Conservation (phyloP, 1,140 invertebrate species). For the Grapholita molesta region DNA sequence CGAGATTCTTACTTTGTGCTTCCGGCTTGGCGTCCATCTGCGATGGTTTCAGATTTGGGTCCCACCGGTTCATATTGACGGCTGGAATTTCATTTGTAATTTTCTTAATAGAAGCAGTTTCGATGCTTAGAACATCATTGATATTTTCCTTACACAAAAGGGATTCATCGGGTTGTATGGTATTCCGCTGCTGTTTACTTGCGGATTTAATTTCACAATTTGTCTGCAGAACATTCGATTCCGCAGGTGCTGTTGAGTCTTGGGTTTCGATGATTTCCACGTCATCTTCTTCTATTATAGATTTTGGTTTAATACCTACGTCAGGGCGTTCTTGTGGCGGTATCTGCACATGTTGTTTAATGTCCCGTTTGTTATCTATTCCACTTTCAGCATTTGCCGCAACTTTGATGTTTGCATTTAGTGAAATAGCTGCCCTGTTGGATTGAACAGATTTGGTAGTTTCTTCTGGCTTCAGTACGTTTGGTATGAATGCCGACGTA, state of each 20-base stretch:
- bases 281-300: background rate
- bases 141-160: background rate
- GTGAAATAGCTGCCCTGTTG: background rate
- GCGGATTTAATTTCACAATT: background rate
- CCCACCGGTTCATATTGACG: background rate
- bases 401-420: background rate
- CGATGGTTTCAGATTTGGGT: background rate
- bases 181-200: background rate
- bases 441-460: background rate
- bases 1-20: background rate
- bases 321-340: background rate
- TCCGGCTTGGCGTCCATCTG: background rate
- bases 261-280: background rate
- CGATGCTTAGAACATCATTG: background rate
- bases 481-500: background rate
- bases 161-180: background rate
- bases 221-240: background rate
- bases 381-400: background rate
- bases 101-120: background rate
- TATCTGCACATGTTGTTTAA: background rate
- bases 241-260: background rate
- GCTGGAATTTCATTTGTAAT: background rate
- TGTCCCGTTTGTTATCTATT: background rate
- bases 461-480: background rate
- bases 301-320: background rate